Conservation (phyloP, 2,888 invertebrate genomes). For the Aphidoletes aphidimyza region DNA sequence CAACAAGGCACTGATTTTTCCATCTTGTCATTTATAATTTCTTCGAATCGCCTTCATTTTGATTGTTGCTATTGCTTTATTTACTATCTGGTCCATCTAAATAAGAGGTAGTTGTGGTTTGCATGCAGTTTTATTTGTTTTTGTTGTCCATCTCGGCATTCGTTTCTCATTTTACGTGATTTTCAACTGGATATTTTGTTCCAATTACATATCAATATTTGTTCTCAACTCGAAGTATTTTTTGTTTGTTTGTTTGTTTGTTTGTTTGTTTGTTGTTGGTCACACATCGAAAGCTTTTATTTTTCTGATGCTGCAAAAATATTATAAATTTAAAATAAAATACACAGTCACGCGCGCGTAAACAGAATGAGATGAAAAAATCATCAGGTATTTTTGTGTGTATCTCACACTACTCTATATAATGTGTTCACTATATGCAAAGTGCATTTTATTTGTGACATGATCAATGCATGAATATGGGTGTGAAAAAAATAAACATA, state of each 20-base stretch:
- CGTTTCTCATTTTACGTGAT: background rate
- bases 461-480: conserved; percentile 11
- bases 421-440: too few relatives aligned
- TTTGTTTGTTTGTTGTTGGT: conserved; percentile 29
- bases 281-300: conserved; percentile 33
- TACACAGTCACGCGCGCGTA: background rate
- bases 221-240: too few relatives aligned
- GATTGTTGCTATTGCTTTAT: background rate
- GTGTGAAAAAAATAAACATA: conserved; percentile 37
- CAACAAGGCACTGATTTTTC: conserved; percentile 12
- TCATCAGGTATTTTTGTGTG: too few relatives aligned
- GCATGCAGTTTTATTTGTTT: background rate
- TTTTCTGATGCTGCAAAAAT: background rate
- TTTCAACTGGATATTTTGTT: background rate
- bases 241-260: too few relatives aligned
- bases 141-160: background rate
- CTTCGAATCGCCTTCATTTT: background rate
- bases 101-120: conserved; percentile 5
- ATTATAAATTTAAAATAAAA: background rate
- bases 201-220: conserved; percentile 12
- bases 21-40: background rate
- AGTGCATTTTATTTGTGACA: conserved; percentile 35
- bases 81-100: background rate
- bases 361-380: too few relatives aligned
- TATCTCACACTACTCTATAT: background rate